Base-by-base conservation (phyloP, 2,113 vertebrate species). In the Sorex araneus region DNA sequence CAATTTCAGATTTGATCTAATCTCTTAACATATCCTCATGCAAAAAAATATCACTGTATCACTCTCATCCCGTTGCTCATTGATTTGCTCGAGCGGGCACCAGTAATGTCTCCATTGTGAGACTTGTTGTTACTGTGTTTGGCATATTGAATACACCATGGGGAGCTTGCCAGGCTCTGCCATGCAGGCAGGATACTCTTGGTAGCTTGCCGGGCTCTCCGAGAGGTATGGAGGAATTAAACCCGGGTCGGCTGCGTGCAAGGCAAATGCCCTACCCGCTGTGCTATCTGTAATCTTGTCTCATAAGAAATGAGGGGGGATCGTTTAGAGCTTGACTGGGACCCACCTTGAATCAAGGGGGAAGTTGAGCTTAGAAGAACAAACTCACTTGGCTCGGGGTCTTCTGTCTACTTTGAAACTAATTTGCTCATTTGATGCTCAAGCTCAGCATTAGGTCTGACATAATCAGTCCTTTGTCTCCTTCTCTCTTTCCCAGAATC, bases 401-500 rank as follows among this genome's bases (percentile, higher is more conserved):
- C 63, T 84, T 54, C 40, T 89, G 27, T 13, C 74, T 57, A 3
- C 57, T 45, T 7, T 19, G 50, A 75, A 93, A 10, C 21, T 28
- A 76, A 40, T 1, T n/a, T 13, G 7, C 32, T 45, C 50, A n/a
- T 57, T 40, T 15, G 2, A 28, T 30, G 25, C 50, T 64, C 47
- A 57, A 10, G 60, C 23, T 57, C 8, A 28, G 30, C 15, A 3
- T 73, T 28, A 3, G 21, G 8, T n/a, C 60, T 57, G 57, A 43
- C 21, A 82, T 2, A 74, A 11, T 74, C n/a, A 83, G 10, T 21
- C 30, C 25, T 16, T 19, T 2, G 50, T 70, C 73, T 93, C 79
- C 89, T 45, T 87, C 73, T 34, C 70, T 87, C 36, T 91, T 50
- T 4, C 60, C 4, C 97, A 99, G 99, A 95, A 98, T 98, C 94